Conservation (phyloP, 64 coral and sea anemone genomes). For the Platygyra sinensis region DNA sequence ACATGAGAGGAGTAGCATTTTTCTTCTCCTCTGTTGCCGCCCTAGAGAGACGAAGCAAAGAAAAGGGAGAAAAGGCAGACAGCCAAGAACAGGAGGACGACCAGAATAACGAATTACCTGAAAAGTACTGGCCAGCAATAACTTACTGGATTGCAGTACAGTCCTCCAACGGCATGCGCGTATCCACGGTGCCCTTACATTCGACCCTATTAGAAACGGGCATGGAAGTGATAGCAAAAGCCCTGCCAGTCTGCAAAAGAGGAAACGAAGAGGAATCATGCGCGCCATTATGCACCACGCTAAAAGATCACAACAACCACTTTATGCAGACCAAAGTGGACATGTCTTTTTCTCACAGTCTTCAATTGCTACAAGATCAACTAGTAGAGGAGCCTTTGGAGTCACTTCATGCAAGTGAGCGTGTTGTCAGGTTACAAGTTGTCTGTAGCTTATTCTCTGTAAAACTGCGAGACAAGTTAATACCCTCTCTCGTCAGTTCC, state of each 20-base stretch:
- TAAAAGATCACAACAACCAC: constrained; percentile 2
- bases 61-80: not conserved
- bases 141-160: constrained; percentile 46
- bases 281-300: not conserved
- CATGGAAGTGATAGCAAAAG: not conserved
- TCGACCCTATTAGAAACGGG: not conserved
- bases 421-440: not conserved
- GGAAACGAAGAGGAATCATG: not conserved
- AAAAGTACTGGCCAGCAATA: constrained; percentile 25
- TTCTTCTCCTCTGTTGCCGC: not conserved
- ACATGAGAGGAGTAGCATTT: constrained; percentile 11
- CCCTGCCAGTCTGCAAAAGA: not conserved
- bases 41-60: not conserved
- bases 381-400: not conserved
- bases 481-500: not conserved
- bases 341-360: not conserved
- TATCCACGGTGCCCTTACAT: not conserved
- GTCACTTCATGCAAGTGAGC: not conserved
- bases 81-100: not conserved
- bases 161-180: constrained; percentile 8
- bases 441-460: not conserved
- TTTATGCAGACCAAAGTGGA: constrained; percentile 15
- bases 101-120: not conserved
- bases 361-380: not conserved
- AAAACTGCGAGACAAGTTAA: not conserved